Evolutionary conservation across 2,113 vertebrate species (phyloP).

Genomic region (Chaenocephalus aceratus): DNA sequence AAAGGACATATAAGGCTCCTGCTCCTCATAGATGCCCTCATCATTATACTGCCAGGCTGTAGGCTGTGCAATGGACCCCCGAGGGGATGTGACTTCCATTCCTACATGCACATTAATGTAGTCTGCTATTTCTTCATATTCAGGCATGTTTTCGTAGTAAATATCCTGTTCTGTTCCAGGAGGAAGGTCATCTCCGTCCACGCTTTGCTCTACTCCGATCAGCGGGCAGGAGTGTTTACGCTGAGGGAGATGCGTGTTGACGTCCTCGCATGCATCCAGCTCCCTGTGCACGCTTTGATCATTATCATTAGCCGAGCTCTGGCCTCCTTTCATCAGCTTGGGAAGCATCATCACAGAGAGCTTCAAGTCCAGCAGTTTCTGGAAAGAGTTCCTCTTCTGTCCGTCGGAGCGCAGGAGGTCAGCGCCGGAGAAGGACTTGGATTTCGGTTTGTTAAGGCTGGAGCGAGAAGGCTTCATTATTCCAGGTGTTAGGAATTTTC

Average conservation of each 20-base stretch:
- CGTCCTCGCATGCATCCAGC: not conserved
- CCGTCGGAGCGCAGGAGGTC: conserved; percentile 85
- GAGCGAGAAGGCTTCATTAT: conserved; percentile 55
- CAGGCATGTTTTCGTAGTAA: conserved; percentile 85
- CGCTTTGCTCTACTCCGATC: conserved; percentile 68
- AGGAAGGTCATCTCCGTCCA: conserved; percentile 64
- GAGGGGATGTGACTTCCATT: not conserved
- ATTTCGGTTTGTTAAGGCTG: conserved; percentile 85
- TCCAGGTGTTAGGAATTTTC: conserved; percentile 81
- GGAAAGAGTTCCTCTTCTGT: conserved; percentile 87
- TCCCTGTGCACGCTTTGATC: conserved; percentile 47
- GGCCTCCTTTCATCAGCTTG: conserved; percentile 83
- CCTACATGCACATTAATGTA: conserved; percentile 87
- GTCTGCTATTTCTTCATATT: conserved; percentile 89
- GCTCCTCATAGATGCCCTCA: conserved; percentile 87
- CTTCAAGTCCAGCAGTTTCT: conserved; percentile 89
- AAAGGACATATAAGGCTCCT: conserved; percentile 85
- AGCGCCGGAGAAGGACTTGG: conserved; percentile 91
- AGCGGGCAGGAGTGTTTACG: conserved; percentile 50
- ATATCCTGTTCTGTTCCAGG: conserved; percentile 29
- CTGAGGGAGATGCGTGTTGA: not conserved
- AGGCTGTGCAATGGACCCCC: conserved; percentile 42
- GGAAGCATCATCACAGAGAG: conserved; percentile 87
- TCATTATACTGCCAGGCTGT: conserved; percentile 75
- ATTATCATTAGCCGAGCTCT: conserved; percentile 61